phyloP scores from a whole-genome alignment of 2,888 invertebrate species.

The Carterocephalus palaemon region DNA sequence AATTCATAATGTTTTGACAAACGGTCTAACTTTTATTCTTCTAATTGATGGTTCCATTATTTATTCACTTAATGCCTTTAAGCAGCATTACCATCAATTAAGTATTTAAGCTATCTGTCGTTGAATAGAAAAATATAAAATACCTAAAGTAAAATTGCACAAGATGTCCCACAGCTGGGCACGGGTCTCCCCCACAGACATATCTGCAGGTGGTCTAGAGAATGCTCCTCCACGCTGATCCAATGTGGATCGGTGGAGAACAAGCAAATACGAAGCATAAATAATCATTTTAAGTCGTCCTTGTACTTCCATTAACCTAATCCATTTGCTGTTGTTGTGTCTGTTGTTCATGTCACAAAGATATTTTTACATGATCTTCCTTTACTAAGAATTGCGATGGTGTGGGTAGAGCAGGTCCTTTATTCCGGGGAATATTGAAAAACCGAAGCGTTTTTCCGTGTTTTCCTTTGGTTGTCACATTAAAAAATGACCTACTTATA shows the following conservation, averaged over 20 bases:
- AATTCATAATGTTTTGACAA: conserved; percentile 59
- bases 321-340: conserved; percentile 14
- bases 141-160: too few relatives aligned
- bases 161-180: too few relatives aligned
- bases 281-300: not conserved
- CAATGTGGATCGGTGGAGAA: too few relatives aligned
- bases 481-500: conserved; percentile 51
- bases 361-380: conserved; percentile 4
- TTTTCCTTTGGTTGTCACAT: conserved; percentile 45
- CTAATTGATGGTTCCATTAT: conserved; percentile 33
- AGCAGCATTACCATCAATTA: not conserved
- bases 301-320: conserved; percentile 13
- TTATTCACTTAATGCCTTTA: not conserved
- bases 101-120: too few relatives aligned
- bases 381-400: conserved; percentile 17
- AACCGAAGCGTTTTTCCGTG: conserved; percentile 51
- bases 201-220: too few relatives aligned
- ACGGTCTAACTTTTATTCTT: conserved; percentile 50
- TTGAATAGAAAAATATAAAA: too few relatives aligned
- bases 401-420: conserved; percentile 16
- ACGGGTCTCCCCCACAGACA: too few relatives aligned
- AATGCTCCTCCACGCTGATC: too few relatives aligned
- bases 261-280: too few relatives aligned
- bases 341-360: conserved; percentile 6
- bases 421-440: conserved; percentile 21